Percentiles rank a stretch among this genome's conserved stretches.
Conservation (phyloP, 2,888 invertebrate genomes). For the Luffia ferchaultella region DNA sequence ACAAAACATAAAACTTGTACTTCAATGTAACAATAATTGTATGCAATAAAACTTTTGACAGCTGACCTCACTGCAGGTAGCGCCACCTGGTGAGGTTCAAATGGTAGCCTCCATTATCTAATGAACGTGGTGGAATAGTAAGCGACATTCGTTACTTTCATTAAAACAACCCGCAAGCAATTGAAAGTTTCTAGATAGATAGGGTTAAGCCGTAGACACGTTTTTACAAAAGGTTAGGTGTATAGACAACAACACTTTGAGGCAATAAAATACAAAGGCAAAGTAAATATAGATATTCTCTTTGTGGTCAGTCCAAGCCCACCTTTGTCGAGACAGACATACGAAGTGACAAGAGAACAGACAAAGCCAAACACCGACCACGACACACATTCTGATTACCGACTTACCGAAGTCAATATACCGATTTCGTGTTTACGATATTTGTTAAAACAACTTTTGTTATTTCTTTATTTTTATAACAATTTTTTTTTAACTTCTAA, state of each 20-base stretch:
- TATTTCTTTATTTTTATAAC: not conserved
- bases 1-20: too few relatives aligned
- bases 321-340: conserved; percentile 25
- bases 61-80: too few relatives aligned
- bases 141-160: too few relatives aligned
- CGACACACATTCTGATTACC: conserved; percentile 1
- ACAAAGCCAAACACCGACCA: conserved; percentile 36
- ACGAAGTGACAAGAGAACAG: conserved; percentile 41
- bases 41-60: too few relatives aligned
- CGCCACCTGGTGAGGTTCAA: too few relatives aligned
- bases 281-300: not conserved
- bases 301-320: not conserved
- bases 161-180: not conserved
- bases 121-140: too few relatives aligned
- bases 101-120: too few relatives aligned
- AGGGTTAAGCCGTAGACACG: not conserved
- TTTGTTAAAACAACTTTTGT: not conserved
- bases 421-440: not conserved
- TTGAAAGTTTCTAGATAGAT: not conserved
- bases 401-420: conserved; percentile 4
- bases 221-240: not conserved
- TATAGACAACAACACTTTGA: not conserved
- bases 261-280: not conserved
- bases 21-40: too few relatives aligned
- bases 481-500: conserved; percentile 32